phyloP scores from a whole-genome alignment of 2,888 invertebrate species.

The Pemphredon lugubris region DNA sequence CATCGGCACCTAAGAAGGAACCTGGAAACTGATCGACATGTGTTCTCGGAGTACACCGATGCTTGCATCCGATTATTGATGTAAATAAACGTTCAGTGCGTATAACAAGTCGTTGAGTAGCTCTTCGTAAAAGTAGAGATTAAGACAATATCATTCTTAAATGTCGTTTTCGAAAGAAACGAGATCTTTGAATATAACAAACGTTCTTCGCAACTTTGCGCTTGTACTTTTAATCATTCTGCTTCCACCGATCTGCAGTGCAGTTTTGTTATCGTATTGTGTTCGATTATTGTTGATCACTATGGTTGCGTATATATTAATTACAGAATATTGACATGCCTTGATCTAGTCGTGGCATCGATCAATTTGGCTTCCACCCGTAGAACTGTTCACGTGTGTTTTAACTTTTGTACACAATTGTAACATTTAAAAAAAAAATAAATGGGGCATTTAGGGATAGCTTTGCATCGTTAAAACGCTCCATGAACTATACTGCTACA shows the following conservation, averaged over 20 bases:
- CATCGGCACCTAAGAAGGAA: too few species aligned
- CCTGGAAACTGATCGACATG: too few species aligned
- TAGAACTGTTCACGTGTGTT: slow-evolving; percentile 31
- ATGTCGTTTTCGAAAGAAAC: background rate
- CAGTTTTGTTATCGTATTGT: slow-evolving; percentile 22
- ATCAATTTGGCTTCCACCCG: slow-evolving; percentile 47
- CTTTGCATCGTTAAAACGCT: too few species aligned
- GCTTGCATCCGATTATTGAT: slow-evolving; percentile 1
- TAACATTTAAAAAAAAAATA: slow-evolving; percentile 40
- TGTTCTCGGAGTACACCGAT: slow-evolving; percentile 3
- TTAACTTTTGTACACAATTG: slow-evolving; percentile 45
- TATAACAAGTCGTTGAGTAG: slow-evolving; percentile 8
- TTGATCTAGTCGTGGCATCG: slow-evolving; percentile 12
- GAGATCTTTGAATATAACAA: background rate
- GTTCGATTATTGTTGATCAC: slow-evolving; percentile 16
- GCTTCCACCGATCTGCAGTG: slow-evolving; percentile 33
- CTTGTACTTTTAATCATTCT: slow-evolving; percentile 6
- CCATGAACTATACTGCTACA: background rate
- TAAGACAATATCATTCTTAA: background rate
- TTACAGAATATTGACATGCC: slow-evolving; percentile 19
- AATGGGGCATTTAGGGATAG: too few species aligned
- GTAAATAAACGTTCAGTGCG: slow-evolving; percentile 21
- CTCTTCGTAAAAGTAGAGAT: background rate
- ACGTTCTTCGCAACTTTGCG: background rate
- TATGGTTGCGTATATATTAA: too few species aligned